Percentiles rank a stretch among this genome's conserved stretches.
Conservation (phyloP, 2,113 vertebrate genomes). For the Gorsachius goisagi region DNA sequence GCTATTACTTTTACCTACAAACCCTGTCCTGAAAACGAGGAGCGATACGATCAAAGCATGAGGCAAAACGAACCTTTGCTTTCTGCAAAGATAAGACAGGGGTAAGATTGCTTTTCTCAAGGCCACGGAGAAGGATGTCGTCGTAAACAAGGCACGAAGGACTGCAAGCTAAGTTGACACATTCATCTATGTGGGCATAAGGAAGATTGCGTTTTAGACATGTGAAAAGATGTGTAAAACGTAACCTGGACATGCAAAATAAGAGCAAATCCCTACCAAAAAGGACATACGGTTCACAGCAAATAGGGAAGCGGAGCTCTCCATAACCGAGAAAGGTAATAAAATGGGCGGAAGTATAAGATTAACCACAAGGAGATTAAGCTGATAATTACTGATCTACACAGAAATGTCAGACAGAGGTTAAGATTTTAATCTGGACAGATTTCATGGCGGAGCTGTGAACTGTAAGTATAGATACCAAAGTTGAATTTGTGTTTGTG, state of each 20-base stretch:
- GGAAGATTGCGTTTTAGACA: neutral
- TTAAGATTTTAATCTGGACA: constrained; percentile 54
- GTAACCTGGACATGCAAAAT: neutral
- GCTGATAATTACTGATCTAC: constrained; percentile 56
- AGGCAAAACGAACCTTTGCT: neutral
- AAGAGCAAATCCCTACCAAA: neutral
- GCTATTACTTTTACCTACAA: neutral
- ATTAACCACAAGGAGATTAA: constrained; percentile 58
- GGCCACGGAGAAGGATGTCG: constrained; percentile 24
- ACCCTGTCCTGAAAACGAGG: neutral
- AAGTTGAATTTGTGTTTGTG: neutral
- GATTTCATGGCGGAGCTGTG: neutral
- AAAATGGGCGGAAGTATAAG: neutral
- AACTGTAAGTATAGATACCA: neutral
- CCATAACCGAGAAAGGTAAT: neutral
- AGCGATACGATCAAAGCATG: neutral
- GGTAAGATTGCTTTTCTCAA: neutral
- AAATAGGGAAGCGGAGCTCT: neutral
- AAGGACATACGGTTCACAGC: neutral
- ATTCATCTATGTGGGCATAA: neutral
- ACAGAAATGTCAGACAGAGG: constrained; percentile 47
- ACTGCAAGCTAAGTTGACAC: neutral
- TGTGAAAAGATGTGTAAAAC: neutral
- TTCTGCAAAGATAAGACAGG: constrained; percentile 36
- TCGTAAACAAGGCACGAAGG: constrained; percentile 46